phyloP scores from a whole-genome alignment of 2,113 vertebrate species.

The Oncorhynchus gorbuscha region DNA sequence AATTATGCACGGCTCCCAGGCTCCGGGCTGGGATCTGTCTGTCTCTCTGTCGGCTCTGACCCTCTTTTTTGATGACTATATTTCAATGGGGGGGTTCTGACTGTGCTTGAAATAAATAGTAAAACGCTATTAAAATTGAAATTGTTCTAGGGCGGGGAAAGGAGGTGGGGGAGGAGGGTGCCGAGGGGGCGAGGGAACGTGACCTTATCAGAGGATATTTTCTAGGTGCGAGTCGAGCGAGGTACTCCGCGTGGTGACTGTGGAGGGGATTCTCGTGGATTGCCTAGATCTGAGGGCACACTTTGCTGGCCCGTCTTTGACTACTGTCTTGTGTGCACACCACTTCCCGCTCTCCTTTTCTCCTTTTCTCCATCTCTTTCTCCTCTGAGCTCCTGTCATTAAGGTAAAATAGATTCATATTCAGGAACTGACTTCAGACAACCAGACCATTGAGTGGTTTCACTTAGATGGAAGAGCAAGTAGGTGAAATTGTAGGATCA shows the following conservation, averaged over 20 bases:
- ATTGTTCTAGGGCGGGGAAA: slow-evolving; percentile 97
- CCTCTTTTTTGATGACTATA: slow-evolving; percentile 96
- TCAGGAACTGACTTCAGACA: neutral
- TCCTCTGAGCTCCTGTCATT: neutral
- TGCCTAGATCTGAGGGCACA: slow-evolving; percentile 29
- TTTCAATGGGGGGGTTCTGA: slow-evolving; percentile 83
- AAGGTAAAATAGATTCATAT: neutral
- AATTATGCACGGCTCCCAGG: slow-evolving; percentile 92
- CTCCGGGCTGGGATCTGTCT: slow-evolving; percentile 83
- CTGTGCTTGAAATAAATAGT: slow-evolving; percentile 97
- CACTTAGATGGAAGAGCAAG: too few species aligned
- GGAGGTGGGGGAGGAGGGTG: slow-evolving; percentile 69
- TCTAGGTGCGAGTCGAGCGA: slow-evolving; percentile 73
- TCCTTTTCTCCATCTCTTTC: neutral
- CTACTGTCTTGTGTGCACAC: slow-evolving; percentile 15
- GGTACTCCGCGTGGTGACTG: slow-evolving; percentile 32
- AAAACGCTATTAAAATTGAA: slow-evolving; percentile 99
- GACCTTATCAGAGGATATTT: slow-evolving; percentile 89
- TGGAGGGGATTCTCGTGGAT: slow-evolving; percentile 71
- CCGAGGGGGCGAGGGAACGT: slow-evolving; percentile 58
- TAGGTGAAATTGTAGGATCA: too few species aligned
- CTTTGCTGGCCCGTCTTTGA: slow-evolving; percentile 39
- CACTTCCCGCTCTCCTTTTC: neutral
- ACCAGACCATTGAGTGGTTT: too few species aligned
- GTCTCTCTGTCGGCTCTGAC: slow-evolving; percentile 46